These are phyloP conservation scores for Aproaerema taeniolella DNA, from an alignment of 2,888 invertebrate species.

Conservation along the genomic window DNA sequence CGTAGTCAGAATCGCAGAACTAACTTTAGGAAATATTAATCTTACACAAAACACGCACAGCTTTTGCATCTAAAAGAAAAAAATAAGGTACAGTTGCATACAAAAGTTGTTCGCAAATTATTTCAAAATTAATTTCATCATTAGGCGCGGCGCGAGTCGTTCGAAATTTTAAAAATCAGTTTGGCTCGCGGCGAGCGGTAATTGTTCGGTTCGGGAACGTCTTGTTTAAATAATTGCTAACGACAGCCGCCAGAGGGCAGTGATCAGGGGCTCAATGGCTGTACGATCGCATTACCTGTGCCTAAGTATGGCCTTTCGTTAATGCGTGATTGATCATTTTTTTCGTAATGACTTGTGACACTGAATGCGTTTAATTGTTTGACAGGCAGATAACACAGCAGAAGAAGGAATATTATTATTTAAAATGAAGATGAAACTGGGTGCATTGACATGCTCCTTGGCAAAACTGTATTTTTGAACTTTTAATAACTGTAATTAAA, in stretches of 20 bases:
- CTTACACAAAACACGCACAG: slow-evolving; percentile 4
- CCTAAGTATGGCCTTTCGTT: slow-evolving; percentile 24
- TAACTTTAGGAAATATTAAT: slow-evolving; percentile 3
- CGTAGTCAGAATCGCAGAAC: too few relatives aligned
- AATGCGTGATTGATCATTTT: neutral
- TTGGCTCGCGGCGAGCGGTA: slow-evolving; percentile 17
- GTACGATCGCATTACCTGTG: slow-evolving; percentile 28
- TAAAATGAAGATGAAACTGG: too few relatives aligned
- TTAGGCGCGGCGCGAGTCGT: too few relatives aligned
- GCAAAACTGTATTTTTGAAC: too few relatives aligned
- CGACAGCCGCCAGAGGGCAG: slow-evolving; percentile 28
- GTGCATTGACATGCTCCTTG: too few relatives aligned
- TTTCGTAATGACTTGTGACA: too few relatives aligned
- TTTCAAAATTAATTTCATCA: slow-evolving; percentile 9
- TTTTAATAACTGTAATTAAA: too few relatives aligned
- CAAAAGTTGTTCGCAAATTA: slow-evolving; percentile 7
- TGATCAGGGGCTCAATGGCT: slow-evolving; percentile 14
- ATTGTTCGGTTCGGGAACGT: slow-evolving; percentile 20
- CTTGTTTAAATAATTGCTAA: slow-evolving; percentile 56
- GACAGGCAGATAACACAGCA: too few relatives aligned
- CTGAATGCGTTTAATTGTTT: too few relatives aligned
- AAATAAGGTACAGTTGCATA: slow-evolving; percentile 1
- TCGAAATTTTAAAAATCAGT: slow-evolving; percentile 17
- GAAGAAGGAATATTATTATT: too few relatives aligned
- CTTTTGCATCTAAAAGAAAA: slow-evolving; percentile 7